Evolutionary conservation across 2,113 vertebrate genomes (phyloP), one percentile per base, ranked within the genome.

Genomic region (Butastur rufipennis): DNA sequence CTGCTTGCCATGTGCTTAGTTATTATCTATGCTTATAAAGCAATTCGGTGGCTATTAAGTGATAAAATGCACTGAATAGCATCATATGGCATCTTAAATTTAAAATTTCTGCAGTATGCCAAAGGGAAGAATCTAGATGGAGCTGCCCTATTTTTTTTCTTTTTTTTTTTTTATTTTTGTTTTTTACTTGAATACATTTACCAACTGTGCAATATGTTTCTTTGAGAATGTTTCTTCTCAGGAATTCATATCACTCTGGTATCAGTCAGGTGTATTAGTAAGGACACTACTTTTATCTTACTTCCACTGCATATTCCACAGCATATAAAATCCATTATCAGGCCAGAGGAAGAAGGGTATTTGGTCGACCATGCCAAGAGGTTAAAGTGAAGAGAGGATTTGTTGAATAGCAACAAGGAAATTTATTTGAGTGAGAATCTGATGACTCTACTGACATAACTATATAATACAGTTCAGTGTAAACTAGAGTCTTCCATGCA

Each of bases 11-110:
- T 92, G 75, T 55, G 38, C 52, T 86, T 62, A 67, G 43, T 48
- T 68, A 88, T 78, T 93, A 95, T 90, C 88, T 90, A 52, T 94
- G 86, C 92, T 96, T 96, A 89, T 95, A 89, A 65, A 93, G 84
- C 89, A 87, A 43, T 92, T 86, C 68, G 63, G 13, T 43, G 70
- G 42, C 70, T 92, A 56, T 83, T 88, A 74, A 88, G 47, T 80
- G 77, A 89, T 94, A 93, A 86, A 95, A 94, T 87, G 45, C 42
- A 82, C 50, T 25, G 72, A 87, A 75, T 80, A 92, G 53, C 66
- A 63, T 90, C 89, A 80, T 71, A 20, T 7, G 13, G 18, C 8
- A 1, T n/a, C 43, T 67, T 68, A 81, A 79, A 66, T 84, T 75
- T 75, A 75, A 85, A 70, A 94, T 74, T 62, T 85, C 62, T 86